These are phyloP conservation scores for Idaea biselata DNA, from an alignment of 2,888 invertebrate genomes.

Conservation along the genomic window DNA sequence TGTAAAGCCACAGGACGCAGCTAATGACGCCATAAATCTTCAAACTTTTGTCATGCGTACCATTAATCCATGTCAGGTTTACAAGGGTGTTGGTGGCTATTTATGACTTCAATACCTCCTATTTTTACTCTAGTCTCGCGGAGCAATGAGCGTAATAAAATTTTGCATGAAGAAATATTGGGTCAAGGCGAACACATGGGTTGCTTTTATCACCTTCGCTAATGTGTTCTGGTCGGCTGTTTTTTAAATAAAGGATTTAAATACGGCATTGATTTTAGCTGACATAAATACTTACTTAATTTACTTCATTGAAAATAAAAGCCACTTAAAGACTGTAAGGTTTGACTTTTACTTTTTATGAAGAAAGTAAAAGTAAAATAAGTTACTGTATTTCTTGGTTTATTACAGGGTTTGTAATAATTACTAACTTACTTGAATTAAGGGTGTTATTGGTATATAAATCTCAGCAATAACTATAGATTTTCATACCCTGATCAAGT, in stretches of 20 bases:
- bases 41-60: neutral
- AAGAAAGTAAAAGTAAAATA: too few relatives aligned
- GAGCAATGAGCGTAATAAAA: constrained; percentile 1
- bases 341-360: too few relatives aligned
- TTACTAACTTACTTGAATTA: too few relatives aligned
- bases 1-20: neutral
- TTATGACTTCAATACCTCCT: neutral
- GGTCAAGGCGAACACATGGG: neutral
- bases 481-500: neutral
- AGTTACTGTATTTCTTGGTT: too few relatives aligned
- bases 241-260: neutral
- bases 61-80: neutral
- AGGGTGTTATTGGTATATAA: too few relatives aligned
- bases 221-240: neutral
- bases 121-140: neutral
- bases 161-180: constrained; percentile 1
- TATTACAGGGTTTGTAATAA: too few relatives aligned
- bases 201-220: neutral
- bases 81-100: neutral
- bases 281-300: neutral
- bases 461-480: neutral
- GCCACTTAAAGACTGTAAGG: too few relatives aligned
- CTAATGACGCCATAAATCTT: neutral
- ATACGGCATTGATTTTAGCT: neutral
- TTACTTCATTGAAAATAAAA: neutral